Conservation (phyloP, 2,113 vertebrate genomes). For the Chunga burmeisteri region DNA sequence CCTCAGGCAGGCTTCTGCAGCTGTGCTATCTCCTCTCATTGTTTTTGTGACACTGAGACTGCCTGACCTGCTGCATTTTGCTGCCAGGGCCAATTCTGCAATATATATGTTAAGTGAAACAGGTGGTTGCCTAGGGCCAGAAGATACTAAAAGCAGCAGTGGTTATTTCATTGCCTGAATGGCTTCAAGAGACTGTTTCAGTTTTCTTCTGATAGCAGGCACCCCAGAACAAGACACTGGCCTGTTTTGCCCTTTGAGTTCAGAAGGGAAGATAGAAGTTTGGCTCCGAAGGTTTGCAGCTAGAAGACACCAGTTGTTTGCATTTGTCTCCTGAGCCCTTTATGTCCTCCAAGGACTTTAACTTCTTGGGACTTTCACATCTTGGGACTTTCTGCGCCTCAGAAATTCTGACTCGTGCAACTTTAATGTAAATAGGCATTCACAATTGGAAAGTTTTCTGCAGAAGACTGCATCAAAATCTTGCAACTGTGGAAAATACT, state of each 20-base stretch:
- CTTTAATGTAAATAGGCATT: not conserved
- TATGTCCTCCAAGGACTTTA: not conserved
- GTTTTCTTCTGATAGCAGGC: not conserved
- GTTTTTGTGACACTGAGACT: slow-evolving; percentile 4
- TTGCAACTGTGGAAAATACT: not conserved
- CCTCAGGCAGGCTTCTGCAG: slow-evolving; percentile 51
- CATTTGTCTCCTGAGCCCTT: not conserved
- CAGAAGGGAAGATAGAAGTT: not conserved
- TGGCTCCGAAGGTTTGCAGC: not conserved
- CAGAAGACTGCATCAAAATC: not conserved
- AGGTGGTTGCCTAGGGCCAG: slow-evolving; percentile 55
- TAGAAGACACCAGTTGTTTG: not conserved
- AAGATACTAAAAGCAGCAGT: slow-evolving; percentile 43
- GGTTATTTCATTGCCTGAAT: slow-evolving; percentile 33
- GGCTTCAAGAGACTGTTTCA: not conserved
- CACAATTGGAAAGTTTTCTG: not conserved
- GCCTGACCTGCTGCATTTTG: slow-evolving; percentile 14
- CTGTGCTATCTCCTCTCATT: slow-evolving; percentile 49
- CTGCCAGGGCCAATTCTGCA: slow-evolving; percentile 18
- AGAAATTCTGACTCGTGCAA: not conserved
- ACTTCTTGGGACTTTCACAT: not conserved
- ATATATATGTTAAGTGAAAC: not conserved
- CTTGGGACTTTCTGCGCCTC: not conserved
- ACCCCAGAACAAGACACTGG: not conserved
- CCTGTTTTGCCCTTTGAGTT: not conserved